These are phyloP conservation scores for Hylaeus volcanicus DNA, from an alignment of 1,140 invertebrate genomes.

Conservation along the genomic window DNA sequence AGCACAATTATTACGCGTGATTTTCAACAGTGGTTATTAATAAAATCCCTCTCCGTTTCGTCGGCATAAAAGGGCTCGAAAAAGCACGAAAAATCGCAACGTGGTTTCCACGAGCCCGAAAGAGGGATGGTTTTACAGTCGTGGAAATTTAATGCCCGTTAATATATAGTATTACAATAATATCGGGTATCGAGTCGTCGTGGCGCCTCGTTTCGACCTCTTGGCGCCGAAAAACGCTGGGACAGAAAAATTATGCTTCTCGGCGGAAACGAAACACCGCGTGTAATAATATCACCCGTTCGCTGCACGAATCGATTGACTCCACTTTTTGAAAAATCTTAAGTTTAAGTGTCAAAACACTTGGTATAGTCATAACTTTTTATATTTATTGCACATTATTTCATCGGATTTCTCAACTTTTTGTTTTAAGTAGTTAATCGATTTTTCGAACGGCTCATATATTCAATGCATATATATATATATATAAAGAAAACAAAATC, in stretches of 20 bases:
- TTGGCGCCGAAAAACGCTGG: not conserved
- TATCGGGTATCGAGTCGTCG: not conserved
- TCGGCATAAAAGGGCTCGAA: not conserved
- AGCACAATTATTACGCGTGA: too few relatives aligned
- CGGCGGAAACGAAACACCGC: not conserved
- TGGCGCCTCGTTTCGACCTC: not conserved
- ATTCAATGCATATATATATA: too few relatives aligned
- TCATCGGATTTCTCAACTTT: too few relatives aligned
- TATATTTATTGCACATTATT: too few relatives aligned
- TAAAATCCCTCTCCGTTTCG: not conserved
- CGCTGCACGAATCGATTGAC: too few relatives aligned
- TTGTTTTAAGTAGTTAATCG: too few relatives aligned
- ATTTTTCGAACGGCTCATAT: too few relatives aligned
- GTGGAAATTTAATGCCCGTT: not conserved
- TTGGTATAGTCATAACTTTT: too few relatives aligned
- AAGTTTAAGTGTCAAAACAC: not conserved
- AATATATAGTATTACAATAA: slow-evolving; percentile 20
- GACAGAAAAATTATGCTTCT: not conserved
- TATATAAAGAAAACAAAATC: too few relatives aligned
- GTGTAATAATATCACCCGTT: too few relatives aligned
- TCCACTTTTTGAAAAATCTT: not conserved
- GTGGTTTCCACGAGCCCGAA: not conserved
- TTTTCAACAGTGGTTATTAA: not conserved
- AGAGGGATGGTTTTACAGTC: not conserved
- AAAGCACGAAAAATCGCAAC: not conserved